Conservation (phyloP, 23 tunicate genomes). For the Styela clava region DNA sequence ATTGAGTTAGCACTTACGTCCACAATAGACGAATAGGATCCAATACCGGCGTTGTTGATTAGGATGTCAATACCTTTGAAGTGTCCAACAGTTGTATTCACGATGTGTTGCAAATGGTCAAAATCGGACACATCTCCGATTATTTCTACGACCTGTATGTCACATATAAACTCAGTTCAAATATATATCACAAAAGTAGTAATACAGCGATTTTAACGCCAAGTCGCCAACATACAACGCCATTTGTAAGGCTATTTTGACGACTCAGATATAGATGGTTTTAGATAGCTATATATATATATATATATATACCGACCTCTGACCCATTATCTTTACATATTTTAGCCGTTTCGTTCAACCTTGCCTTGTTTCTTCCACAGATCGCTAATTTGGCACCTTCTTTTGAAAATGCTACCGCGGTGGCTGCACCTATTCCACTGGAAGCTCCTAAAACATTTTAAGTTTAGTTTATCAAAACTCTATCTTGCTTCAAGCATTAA, state of each 20-base stretch:
- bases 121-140: background rate
- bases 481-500: background rate
- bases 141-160: background rate
- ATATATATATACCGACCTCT: background rate
- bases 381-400: constrained; percentile 2
- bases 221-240: too few relatives aligned
- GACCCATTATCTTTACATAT: background rate
- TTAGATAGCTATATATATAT: too few relatives aligned
- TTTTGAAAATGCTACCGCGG: constrained; percentile 8
- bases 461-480: background rate
- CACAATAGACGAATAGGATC: background rate
- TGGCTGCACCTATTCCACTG: constrained; percentile 14
- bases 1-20: background rate
- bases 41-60: background rate
- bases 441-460: background rate
- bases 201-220: background rate
- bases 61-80: background rate
- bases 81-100: background rate
- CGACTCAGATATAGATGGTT: too few relatives aligned
- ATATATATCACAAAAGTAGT: background rate
- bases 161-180: too few relatives aligned
- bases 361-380: constrained; percentile 8
- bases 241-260: too few relatives aligned
- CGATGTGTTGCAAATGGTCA: background rate
- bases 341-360: background rate